A percentile compares a stretch with the other conserved stretches of the same genome.
Conservation (phyloP, 2,797 vertebrate species). For the Phoebastria nigripes region DNA sequence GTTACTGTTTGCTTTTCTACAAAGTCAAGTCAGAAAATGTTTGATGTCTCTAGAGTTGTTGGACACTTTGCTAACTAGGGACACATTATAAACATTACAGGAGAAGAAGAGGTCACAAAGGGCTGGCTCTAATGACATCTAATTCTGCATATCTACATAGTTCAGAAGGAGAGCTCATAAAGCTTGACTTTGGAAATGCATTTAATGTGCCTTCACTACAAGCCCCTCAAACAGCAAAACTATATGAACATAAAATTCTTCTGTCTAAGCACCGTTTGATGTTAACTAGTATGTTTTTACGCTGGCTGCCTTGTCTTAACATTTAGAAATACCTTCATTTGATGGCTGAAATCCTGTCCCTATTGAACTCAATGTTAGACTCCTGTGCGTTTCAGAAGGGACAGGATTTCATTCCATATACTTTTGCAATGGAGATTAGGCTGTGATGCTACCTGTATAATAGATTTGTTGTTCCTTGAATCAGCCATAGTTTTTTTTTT, state of each 20-base stretch:
- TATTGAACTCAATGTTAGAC: neutral
- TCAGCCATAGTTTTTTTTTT: neutral
- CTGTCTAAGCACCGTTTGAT: neutral
- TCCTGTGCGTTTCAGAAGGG: neutral
- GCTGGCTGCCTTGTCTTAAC: neutral
- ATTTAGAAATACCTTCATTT: neutral
- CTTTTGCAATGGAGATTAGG: neutral
- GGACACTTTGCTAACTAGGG: neutral
- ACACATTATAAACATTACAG: accelerated
- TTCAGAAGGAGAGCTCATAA: neutral
- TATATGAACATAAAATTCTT: neutral
- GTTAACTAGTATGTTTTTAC: neutral
- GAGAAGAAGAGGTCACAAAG: neutral
- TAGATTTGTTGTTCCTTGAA: neutral
- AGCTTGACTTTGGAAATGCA: neutral
- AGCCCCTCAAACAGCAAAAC: neutral
- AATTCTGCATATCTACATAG: neutral
- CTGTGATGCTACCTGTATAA: neutral
- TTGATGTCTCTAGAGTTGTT: neutral
- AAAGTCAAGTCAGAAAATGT: neutral
- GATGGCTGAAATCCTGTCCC: neutral
- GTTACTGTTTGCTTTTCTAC: neutral
- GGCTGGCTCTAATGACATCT: neutral
- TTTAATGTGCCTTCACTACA: neutral
- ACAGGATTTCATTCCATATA: neutral